A percentile compares a stretch with the other conserved stretches of the same genome.
phyloP scores from a whole-genome alignment of 1,140 invertebrate genomes.

The Nasonia longicornis region DNA sequence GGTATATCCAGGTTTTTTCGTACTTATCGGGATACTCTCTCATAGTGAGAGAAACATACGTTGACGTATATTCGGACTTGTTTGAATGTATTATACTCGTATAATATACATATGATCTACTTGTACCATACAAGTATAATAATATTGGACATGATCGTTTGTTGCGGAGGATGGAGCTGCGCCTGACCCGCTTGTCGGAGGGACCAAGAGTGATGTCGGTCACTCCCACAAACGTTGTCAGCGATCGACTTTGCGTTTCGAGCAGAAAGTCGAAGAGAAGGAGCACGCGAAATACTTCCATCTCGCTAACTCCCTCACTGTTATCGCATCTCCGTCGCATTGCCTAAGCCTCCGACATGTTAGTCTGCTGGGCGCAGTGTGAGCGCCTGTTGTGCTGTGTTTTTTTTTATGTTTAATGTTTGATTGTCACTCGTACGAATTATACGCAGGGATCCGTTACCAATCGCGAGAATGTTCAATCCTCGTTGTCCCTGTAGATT shows the following conservation, averaged over 20 bases:
- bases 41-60: slow-evolving; percentile 29
- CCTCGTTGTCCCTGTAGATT: neutral
- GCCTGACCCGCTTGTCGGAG: slow-evolving; percentile 66
- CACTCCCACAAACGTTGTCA: slow-evolving; percentile 67
- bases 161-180: slow-evolving; percentile 46
- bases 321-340: slow-evolving; percentile 44
- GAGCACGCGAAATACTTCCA: slow-evolving; percentile 42
- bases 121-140: slow-evolving; percentile 38
- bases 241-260: slow-evolving; percentile 47
- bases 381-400: slow-evolving; percentile 16
- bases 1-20: slow-evolving; percentile 46
- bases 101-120: slow-evolving; percentile 30
- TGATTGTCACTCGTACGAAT: slow-evolving; percentile 60
- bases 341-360: slow-evolving; percentile 42
- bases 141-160: neutral
- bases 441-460: slow-evolving; percentile 13
- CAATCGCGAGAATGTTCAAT: slow-evolving; percentile 39
- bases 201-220: slow-evolving; percentile 68
- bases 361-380: neutral
- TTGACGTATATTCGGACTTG: slow-evolving; percentile 19
- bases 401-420: slow-evolving; percentile 43
- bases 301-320: slow-evolving; percentile 51
- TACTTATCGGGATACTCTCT: slow-evolving; percentile 36
- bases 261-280: slow-evolving; percentile 50
- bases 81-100: slow-evolving; percentile 23